phyloP scores from a whole-genome alignment of 1,140 invertebrate species.

The Trypoxylus dichotomus region DNA sequence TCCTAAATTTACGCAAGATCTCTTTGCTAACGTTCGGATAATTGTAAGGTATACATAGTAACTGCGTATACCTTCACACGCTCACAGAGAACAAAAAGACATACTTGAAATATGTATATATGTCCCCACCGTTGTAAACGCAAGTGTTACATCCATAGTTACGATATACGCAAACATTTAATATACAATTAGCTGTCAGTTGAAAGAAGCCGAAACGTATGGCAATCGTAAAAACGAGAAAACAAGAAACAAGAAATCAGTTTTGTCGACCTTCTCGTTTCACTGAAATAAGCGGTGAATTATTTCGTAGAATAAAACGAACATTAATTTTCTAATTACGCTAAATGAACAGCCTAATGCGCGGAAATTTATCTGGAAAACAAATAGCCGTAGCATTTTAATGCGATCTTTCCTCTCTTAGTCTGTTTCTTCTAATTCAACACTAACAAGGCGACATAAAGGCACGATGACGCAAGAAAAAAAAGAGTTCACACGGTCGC shows the following conservation, averaged over 20 bases:
- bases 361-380: conserved; percentile 13
- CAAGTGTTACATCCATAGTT: conserved; percentile 12
- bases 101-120: not conserved
- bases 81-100: not conserved
- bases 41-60: not conserved
- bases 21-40: not conserved
- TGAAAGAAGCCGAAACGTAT: conserved; percentile 10
- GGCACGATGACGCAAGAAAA: not conserved
- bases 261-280: not conserved
- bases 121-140: not conserved
- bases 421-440: not conserved
- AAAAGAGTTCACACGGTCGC: not conserved
- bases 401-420: not conserved
- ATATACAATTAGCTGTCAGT: conserved; percentile 22
- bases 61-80: not conserved
- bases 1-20: not conserved
- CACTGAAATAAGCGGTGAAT: not conserved
- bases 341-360: conserved; percentile 1
- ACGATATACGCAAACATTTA: conserved; percentile 17
- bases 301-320: conserved; percentile 12
- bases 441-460: not conserved
- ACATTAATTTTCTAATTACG: conserved; percentile 21
- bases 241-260: conserved; percentile 4
- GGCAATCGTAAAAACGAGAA: not conserved
- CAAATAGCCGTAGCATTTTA: not conserved